phyloP scores from a whole-genome alignment of 30 jellyfish, hydroid and myxozoan genomes.

The Pelagia noctiluca region DNA sequence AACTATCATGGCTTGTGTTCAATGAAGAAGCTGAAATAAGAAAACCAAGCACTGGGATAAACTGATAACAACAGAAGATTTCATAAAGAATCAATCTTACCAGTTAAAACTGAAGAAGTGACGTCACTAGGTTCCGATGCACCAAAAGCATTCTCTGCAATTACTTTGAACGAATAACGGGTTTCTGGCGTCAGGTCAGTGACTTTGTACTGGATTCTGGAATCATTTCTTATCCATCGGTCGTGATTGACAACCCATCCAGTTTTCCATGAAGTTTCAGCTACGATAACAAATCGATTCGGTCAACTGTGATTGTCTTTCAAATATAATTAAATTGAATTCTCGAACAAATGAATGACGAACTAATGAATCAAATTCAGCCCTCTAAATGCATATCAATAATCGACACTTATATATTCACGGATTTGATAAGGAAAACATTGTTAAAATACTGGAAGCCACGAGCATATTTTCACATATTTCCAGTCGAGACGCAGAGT shows the following conservation, averaged over 20 bases:
- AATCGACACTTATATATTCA: no score
- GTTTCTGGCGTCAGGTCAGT: constrained; percentile 66
- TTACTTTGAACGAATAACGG: constrained; percentile 77
- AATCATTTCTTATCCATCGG: constrained; percentile 67
- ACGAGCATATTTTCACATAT: no score
- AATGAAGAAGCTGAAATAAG: no score
- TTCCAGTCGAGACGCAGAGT: no score
- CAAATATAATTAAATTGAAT: no score
- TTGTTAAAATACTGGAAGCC: no score
- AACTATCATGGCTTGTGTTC: no score
- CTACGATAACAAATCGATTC: background rate
- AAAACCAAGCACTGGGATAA: background rate
- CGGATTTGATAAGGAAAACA: no score
- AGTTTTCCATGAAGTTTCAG: constrained; percentile 60
- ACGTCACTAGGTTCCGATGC: constrained; percentile 75
- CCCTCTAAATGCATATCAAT: no score
- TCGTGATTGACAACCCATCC: constrained; percentile 71
- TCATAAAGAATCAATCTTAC: constrained; percentile 30
- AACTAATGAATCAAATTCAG: no score
- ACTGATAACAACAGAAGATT: background rate
- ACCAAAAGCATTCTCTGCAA: constrained; percentile 77
- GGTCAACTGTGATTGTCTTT: no score
- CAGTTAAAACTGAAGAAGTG: constrained; percentile 69
- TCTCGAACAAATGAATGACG: no score
- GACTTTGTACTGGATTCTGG: constrained; percentile 56